phyloP scores from a whole-genome alignment of 2,888 invertebrate genomes.

The Cataglyphis livida region DNA sequence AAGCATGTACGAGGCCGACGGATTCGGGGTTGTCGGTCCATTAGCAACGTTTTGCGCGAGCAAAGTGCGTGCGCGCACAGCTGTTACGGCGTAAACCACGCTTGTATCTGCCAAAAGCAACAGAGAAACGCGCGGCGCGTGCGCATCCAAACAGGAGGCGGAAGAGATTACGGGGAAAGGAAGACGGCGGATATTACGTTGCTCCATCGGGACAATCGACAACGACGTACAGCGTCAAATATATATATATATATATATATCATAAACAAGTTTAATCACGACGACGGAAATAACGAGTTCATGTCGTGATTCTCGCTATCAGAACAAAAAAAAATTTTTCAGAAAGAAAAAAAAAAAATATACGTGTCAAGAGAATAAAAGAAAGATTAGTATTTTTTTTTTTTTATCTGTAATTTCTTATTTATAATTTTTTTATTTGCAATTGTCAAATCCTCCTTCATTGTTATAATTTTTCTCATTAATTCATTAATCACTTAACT shows the following conservation, averaged over 20 bases:
- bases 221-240: conserved; percentile 26
- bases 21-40: conserved; percentile 78
- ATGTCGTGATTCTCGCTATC: neutral
- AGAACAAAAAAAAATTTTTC: neutral
- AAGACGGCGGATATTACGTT: conserved; percentile 35
- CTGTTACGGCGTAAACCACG: conserved; percentile 80
- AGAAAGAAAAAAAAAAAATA: neutral
- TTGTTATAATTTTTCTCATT: neutral
- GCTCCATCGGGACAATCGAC: conserved; percentile 33
- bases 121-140: conserved; percentile 66
- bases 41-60: conserved; percentile 80
- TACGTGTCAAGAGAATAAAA: neutral
- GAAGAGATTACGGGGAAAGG: conserved; percentile 22
- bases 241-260: conserved; percentile 11
- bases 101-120: conserved; percentile 75
- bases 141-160: conserved; percentile 26
- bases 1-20: conserved; percentile 56
- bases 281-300: conserved; percentile 71
- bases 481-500: neutral
- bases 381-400: neutral
- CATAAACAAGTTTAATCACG: conserved; percentile 75
- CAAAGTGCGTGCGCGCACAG: conserved; percentile 80
- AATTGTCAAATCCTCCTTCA: neutral
- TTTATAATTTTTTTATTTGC: no score
- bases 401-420: neutral